Base-by-base conservation (phyloP, 2,797 vertebrate species). In the Mastacembelus armatus region DNA sequence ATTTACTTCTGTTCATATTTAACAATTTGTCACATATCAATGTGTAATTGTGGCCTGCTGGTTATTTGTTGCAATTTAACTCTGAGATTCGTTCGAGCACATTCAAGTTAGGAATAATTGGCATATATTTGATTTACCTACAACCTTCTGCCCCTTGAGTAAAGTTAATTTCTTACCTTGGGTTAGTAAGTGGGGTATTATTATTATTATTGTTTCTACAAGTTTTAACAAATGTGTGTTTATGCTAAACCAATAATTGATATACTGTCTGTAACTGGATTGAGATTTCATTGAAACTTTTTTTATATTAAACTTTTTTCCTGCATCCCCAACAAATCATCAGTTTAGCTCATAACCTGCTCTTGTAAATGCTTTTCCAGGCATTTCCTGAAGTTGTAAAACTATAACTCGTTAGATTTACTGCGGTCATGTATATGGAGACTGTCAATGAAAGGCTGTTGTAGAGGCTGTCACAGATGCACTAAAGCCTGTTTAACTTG, bases 401-500 rank as follows among this genome's bases (percentile, higher is more conserved):
- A 36, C 12, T 4, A 5, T 8, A 10, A 56, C 16, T 71, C 19
- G 36, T 58, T 14, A 2, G 26, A 22, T 1, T 44, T 22, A 11
- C 39, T 21, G 11, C 1, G 52, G 9, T 55, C 12, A 1, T 55
- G 29, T 36, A 50, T 16, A 21, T 16, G 4, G 32, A 56, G n/a
- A 16, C 22, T 42, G n/a, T n/a, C n/a, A n/a, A 2, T 33, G 15
- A 64, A 24, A 16, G 22, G 3, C 40, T 42, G 12, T 18, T 10
- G 0, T 38, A 57, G 49, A 63, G 42, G 32, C 62, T 10, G 58
- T 63, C 32, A 7, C 27, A 52, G 49, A 70, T 61, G 77, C 72
- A 74, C 59, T 65, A 35, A 74, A 55, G 48, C 60, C 14, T 21
- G 21, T 54, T 49, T 55, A 36, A 19, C 26, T 42, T 66, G 71